Evolutionary conservation across 2,113 vertebrate species (phyloP).

Genomic region (Collichthys lucidus): DNA sequence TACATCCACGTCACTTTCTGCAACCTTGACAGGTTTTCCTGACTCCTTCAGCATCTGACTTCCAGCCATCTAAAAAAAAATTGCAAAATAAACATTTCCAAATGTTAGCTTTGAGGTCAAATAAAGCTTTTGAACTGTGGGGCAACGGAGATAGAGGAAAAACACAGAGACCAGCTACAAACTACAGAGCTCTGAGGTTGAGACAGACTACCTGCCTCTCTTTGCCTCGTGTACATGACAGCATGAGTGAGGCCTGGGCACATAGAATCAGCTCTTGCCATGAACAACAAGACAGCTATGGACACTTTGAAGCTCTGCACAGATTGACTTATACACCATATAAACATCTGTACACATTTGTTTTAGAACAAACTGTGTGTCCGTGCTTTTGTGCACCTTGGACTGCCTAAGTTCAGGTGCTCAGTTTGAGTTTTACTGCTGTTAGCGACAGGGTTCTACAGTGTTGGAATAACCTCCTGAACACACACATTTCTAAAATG

Average conservation of each 20-base stretch:
- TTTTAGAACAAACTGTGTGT: too few relatives aligned
- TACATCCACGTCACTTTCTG: slow-evolving; percentile 95
- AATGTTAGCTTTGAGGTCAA: background rate
- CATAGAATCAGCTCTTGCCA: slow-evolving; percentile 57
- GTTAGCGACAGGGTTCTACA: background rate
- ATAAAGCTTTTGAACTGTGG: background rate
- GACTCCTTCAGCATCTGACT: slow-evolving; percentile 88
- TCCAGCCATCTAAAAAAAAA: slow-evolving; percentile 86
- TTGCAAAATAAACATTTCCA: slow-evolving; percentile 40
- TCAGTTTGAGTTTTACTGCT: background rate
- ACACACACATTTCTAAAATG: background rate
- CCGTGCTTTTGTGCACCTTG: background rate
- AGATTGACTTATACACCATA: background rate
- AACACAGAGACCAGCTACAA: slow-evolving; percentile 49
- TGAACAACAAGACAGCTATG: slow-evolving; percentile 56
- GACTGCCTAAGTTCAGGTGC: slow-evolving; percentile 18
- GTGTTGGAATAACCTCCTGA: slow-evolving; percentile 7
- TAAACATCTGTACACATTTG: background rate
- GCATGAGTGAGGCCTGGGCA: slow-evolving; percentile 40
- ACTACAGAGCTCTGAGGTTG: slow-evolving; percentile 27
- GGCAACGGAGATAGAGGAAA: slow-evolving; percentile 1
- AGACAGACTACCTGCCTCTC: slow-evolving; percentile 30
- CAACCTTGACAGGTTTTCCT: slow-evolving; percentile 91
- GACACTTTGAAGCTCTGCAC: slow-evolving; percentile 70
- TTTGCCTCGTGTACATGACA: slow-evolving; percentile 46